These are phyloP conservation scores for Drosophila micromelanica DNA, from an alignment of 1,140 invertebrate genomes.

Conservation along the genomic window DNA sequence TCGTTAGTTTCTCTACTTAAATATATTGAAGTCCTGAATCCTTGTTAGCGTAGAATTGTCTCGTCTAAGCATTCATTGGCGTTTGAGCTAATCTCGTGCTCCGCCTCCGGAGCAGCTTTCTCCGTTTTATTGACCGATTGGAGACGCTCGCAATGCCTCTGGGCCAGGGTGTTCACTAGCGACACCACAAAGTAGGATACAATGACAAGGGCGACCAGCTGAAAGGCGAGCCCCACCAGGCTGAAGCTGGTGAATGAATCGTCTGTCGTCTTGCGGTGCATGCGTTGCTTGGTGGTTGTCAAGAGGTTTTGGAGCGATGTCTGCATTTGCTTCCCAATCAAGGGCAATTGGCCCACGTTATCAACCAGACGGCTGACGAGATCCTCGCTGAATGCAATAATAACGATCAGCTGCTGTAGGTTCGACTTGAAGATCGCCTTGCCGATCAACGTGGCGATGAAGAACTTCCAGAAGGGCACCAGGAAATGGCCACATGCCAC, in stretches of 20 bases:
- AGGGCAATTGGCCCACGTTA: constrained; percentile 90
- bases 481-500: constrained; percentile 99
- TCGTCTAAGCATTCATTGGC: background rate
- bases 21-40: background rate
- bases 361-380: constrained; percentile 92
- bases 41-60: background rate
- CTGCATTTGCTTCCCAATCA: constrained; percentile 92
- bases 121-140: constrained; percentile 84
- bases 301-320: constrained; percentile 93
- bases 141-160: constrained; percentile 93
- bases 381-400: constrained; percentile 97
- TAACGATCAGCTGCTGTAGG: constrained; percentile 98
- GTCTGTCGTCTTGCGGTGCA: constrained; percentile 87
- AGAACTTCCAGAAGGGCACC: constrained; percentile 99
- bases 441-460: constrained; percentile 98
- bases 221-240: constrained; percentile 94
- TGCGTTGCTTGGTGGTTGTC: constrained; percentile 92
- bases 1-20: too few relatives aligned
- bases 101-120: background rate
- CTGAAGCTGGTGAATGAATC: constrained; percentile 55
- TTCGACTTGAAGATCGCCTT: constrained; percentile 99
- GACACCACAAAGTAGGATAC: constrained; percentile 97
- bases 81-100: too few relatives aligned
- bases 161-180: constrained; percentile 97
- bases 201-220: constrained; percentile 96